Evolutionary conservation across 2,888 invertebrate species (phyloP).

Genomic region (Drosophila cognata): DNA sequence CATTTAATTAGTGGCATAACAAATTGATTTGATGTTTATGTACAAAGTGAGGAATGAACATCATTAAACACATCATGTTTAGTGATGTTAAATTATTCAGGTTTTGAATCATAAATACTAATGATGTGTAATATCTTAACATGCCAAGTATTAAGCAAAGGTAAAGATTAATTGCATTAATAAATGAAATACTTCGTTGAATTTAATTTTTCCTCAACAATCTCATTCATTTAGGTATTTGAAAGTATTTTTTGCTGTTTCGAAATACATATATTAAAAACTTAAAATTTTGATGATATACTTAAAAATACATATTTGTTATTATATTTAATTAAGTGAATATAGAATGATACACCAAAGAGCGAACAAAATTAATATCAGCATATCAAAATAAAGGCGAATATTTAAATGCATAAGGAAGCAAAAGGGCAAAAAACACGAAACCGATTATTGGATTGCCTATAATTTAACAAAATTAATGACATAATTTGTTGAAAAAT

Average conservation of each 20-base stretch:
- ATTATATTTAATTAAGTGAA: not conserved
- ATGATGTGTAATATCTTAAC: not conserved
- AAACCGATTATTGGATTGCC: slow-evolving; percentile 26
- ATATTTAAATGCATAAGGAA: not conserved
- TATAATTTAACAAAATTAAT: slow-evolving; percentile 23
- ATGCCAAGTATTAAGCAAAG: not conserved
- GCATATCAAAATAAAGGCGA: not conserved
- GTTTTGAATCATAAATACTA: not conserved
- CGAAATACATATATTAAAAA: not conserved
- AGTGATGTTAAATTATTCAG: slow-evolving; percentile 1
- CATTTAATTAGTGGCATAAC: slow-evolving; percentile 18
- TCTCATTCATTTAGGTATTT: not conserved
- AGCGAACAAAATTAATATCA: not conserved
- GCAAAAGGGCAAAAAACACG: not conserved
- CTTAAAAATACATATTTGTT: no score
- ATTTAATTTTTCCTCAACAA: not conserved
- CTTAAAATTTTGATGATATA: not conserved
- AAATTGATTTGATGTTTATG: slow-evolving; percentile 4
- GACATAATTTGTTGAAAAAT: slow-evolving; percentile 24
- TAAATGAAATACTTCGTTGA: not conserved
- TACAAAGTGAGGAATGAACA: not conserved
- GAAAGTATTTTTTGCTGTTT: not conserved
- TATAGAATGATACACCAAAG: not conserved
- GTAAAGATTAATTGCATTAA: not conserved
- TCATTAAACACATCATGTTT: not conserved